Evolutionary conservation across 2,113 vertebrate genomes (phyloP).

Genomic region (Acrocephalus kingi): DNA sequence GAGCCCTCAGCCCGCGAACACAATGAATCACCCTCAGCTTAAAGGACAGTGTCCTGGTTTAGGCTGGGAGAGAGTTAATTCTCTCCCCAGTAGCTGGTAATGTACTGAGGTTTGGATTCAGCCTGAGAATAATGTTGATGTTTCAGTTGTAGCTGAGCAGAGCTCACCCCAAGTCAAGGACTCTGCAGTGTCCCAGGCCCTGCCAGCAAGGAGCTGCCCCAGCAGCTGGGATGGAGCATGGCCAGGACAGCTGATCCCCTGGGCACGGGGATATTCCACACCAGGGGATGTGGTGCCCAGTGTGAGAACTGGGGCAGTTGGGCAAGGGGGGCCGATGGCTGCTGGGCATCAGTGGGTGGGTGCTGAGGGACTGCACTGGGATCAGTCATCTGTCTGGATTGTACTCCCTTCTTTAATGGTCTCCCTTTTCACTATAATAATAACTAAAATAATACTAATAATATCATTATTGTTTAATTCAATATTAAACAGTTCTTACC

Average conservation of each 20-base stretch:
- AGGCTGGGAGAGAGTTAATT: background rate
- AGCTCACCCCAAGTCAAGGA: background rate
- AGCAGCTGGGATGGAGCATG: background rate
- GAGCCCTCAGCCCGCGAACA: background rate
- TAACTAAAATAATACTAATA: background rate
- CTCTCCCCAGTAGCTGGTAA: background rate
- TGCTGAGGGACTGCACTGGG: background rate
- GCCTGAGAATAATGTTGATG: background rate
- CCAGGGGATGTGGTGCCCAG: background rate
- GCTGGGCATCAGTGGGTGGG: background rate
- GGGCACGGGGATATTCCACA: background rate
- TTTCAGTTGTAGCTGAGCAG: background rate
- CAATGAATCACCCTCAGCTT: background rate
- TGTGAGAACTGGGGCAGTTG: background rate
- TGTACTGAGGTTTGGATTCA: background rate
- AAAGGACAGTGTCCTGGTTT: background rate
- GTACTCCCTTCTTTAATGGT: background rate
- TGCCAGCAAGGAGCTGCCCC: background rate
- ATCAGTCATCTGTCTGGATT: background rate
- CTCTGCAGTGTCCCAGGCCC: background rate
- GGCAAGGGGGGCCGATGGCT: background rate
- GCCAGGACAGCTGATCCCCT: background rate
- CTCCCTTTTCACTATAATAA: background rate
- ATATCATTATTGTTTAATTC: background rate
- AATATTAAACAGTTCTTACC: background rate